Conservation (phyloP, 2,113 vertebrate genomes). For the Bos indicus region DNA sequence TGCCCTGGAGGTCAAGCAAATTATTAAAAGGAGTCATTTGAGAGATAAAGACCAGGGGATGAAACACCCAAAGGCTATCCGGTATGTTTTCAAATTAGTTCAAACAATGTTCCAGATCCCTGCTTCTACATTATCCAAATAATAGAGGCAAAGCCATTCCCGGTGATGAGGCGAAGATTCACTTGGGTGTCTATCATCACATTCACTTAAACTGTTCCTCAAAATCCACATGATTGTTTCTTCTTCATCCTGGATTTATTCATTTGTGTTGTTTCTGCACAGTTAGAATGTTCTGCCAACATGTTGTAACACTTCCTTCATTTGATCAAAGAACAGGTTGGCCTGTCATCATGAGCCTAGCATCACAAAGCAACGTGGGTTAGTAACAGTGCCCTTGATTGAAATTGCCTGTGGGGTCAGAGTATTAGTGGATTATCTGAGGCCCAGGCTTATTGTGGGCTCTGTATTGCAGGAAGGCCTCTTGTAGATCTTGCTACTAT, state of each 20-base stretch:
- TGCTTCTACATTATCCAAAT: not conserved
- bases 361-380: not conserved
- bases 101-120: not conserved
- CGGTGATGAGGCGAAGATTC: not conserved
- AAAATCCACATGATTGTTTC: not conserved
- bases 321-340: not conserved
- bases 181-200: not conserved
- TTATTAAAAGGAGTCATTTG: not conserved
- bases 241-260: not conserved
- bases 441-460: not conserved
- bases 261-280: not conserved
- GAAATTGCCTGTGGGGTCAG: not conserved
- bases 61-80: not conserved
- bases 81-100: not conserved
- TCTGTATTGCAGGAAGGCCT: not conserved
- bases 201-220: not conserved
- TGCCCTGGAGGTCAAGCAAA: not conserved
- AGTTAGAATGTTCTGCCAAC: not conserved
- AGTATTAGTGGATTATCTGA: not conserved
- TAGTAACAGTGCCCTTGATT: not conserved
- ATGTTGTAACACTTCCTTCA: not conserved
- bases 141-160: not conserved
- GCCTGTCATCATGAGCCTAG: not conserved
- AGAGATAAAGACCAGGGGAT: not conserved
- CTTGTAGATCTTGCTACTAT: not conserved